Evolutionary conservation across 2,888 invertebrate genomes (phyloP), one percentile per base, ranked within the genome.

Genomic region (Saturnia pavonia): DNA sequence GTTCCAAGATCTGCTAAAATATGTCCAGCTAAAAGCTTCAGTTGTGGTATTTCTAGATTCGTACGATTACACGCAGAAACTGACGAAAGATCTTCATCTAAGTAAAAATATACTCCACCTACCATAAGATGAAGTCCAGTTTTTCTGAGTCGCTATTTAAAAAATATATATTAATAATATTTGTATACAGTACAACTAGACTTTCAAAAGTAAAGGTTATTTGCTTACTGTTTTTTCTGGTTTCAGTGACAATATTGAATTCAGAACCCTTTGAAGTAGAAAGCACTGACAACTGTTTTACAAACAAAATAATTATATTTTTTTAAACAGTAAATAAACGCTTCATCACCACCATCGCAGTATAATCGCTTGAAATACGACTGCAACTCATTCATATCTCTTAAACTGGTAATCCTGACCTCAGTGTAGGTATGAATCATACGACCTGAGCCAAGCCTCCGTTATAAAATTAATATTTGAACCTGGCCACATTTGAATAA

Each of bases 351-450:
- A 75, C 73, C 72, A 68, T 73, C 22, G 71, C 65, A 70, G 72
- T 69, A 77, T 80, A 82, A 82, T 78, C 78, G 75, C 77, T 81
- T 78, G 76, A 79, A 79, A 81, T 80, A 80, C 76, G 76, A 80
- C 74, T 74, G 73, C 78, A 70, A 77, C 77, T 80, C 80, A 84
- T 80, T 80, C 77, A 80, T 80, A 82, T 82, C 83, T 80, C 82
- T 84, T 81, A 82, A 85, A 88, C 87, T 90, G 87, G 88, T 84
- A 85, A 82, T 87, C 85, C 86, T 91, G 90, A 91, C 89, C 90
- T 86, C 86, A 77, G 80, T 65, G 40, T 40, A 72, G 71, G 78
- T 69, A 83, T 91, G 91, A 91, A 84, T 91, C 91, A 91, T 81
- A 73, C 88, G 89, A 88, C 88, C 88, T 81, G 85, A 81, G 80